A percentile compares a stretch with the other conserved stretches of the same genome.
phyloP scores from a whole-genome alignment of 1,140 invertebrate species.

The Caenorhabditis remanei region DNA sequence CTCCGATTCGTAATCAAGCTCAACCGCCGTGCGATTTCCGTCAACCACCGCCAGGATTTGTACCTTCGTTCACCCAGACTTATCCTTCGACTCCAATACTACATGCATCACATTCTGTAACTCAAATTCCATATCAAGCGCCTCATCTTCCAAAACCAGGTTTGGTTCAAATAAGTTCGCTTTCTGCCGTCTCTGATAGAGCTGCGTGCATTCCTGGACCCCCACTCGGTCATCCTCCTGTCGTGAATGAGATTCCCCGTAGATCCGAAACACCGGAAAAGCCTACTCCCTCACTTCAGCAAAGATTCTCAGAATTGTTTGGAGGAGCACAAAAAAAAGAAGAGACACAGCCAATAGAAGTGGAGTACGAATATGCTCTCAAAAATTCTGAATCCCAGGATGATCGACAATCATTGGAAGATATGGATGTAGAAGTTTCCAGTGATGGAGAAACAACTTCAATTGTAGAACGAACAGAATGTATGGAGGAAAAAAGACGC shows the following conservation, averaged over 20 bases:
- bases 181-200: not conserved
- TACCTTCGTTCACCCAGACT: not conserved
- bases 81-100: not conserved
- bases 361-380: not conserved
- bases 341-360: not conserved
- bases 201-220: not conserved
- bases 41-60: constrained; percentile 28
- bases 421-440: constrained; percentile 42
- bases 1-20: not conserved
- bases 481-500: constrained; percentile 13
- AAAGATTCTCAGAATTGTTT: constrained; percentile 26
- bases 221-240: not conserved
- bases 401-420: constrained; percentile 39
- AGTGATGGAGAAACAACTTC: constrained; percentile 34
- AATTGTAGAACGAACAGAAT: not conserved
- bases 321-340: not conserved
- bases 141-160: constrained; percentile 7
- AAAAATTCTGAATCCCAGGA: constrained; percentile 23
- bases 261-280: constrained; percentile 2
- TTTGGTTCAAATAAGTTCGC: not conserved
- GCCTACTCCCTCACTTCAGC: not conserved
- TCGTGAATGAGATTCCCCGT: not conserved
- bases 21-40: not conserved
- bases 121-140: not conserved
- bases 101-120: not conserved